Conservation (phyloP, 2,113 vertebrate genomes). For the Oncorhynchus masou region DNA sequence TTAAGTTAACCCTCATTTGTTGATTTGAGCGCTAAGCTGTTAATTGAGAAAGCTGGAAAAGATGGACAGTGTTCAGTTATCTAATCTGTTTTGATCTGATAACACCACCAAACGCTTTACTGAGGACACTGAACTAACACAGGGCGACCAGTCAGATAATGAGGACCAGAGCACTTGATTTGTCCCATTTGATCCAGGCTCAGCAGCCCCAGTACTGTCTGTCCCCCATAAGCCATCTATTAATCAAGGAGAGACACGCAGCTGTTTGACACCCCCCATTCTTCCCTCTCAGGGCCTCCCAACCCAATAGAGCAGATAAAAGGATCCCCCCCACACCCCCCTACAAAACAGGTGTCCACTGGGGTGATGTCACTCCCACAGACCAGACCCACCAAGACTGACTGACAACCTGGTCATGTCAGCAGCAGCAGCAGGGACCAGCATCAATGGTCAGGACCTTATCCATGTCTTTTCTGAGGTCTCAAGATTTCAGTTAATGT, state of each 20-base stretch:
- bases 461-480: neutral
- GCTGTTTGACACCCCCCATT: neutral
- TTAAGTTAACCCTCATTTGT: neutral
- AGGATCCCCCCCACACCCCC: neutral
- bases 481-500: neutral
- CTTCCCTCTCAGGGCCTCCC: neutral
- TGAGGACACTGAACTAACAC: neutral
- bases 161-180: neutral
- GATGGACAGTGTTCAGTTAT: neutral
- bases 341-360: conserved; percentile 1
- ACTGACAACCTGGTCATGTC: neutral
- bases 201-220: neutral
- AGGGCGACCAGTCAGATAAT: neutral
- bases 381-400: neutral
- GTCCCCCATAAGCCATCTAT: neutral
- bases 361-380: neutral
- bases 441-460: neutral
- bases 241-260: neutral
- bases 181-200: neutral
- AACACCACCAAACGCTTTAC: neutral
- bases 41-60: neutral
- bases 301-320: neutral
- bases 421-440: neutral
- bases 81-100: neutral
- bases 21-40: neutral